Conservation (phyloP, 1,140 invertebrate species). For the Zaprionus tsacasi region DNA sequence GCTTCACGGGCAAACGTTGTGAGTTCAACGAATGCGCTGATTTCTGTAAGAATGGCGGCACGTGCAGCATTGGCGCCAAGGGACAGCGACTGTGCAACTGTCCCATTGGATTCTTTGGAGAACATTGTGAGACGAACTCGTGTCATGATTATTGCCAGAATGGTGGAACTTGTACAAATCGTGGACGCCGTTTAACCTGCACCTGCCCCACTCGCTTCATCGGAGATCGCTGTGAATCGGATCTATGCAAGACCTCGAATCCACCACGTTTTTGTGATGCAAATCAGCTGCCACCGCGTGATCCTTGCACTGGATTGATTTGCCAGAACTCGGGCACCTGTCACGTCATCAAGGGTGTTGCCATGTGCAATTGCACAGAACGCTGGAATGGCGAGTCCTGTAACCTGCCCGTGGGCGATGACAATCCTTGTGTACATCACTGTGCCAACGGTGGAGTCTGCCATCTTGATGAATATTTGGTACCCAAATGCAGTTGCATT, state of each 20-base stretch:
- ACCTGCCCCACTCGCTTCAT: constrained; percentile 68
- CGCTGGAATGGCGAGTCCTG: constrained; percentile 89
- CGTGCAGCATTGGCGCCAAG: constrained; percentile 84
- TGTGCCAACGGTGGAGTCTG: constrained; percentile 87
- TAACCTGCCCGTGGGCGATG: constrained; percentile 86
- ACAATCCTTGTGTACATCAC: constrained; percentile 86
- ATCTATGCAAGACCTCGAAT: constrained; percentile 73
- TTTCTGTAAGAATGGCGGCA: constrained; percentile 86
- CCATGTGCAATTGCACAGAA: constrained; percentile 87
- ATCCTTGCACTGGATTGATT: constrained; percentile 77
- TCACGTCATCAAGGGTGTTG: constrained; percentile 75
- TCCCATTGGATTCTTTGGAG: constrained; percentile 85
- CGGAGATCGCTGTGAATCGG: constrained; percentile 78
- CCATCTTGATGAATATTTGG: constrained; percentile 69
- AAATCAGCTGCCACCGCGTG: constrained; percentile 52
- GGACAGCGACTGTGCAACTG: constrained; percentile 85
- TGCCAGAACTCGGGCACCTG: constrained; percentile 78
- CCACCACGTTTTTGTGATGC: constrained; percentile 75
- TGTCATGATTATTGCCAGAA: constrained; percentile 86
- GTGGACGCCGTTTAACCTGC: constrained; percentile 56
- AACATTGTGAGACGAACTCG: constrained; percentile 86
- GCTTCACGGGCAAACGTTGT: constrained; percentile 75
- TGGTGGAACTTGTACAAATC: constrained; percentile 83
- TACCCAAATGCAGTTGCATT: constrained; percentile 86
- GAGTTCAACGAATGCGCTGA: constrained; percentile 84